Base-by-base conservation (phyloP, 2,797 vertebrate species). In the Todus mexicanus region DNA sequence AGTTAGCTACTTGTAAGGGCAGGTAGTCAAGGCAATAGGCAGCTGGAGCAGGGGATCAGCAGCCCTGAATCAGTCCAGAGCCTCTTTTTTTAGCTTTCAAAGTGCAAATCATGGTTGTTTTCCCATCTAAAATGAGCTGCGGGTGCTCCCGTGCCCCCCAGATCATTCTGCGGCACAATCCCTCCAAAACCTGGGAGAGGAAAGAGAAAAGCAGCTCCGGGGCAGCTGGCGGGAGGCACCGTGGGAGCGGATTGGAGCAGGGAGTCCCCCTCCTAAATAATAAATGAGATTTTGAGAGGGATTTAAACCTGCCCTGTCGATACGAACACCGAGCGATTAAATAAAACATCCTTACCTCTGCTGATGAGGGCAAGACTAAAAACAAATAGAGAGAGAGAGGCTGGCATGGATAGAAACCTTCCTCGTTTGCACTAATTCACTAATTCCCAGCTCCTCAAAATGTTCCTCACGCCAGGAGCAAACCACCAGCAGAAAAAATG, bases 81-180 rank as follows among this genome's bases (percentile, higher is more conserved):
- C 10, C 21, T 60, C 38, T 35, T 27, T 31, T 43, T 56, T 40
- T 31, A 45, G 20, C 51, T 85, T 73, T 37, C 8, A 15, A 64
- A 66, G 7, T 10, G 5, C 29, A 83, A 90, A 83, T 47, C n/a
- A 31, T 9, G 2, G 12, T 71, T 68, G 40, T 40, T 90, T 84
- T 16, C 31, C 21, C 37, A 21, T 9, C 13, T 15, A 26, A 76
- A 90, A 77, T 6, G 64, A 4, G 4, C 31, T 0, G 2, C 17
- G 31, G 63, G 40, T 19, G 13, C 43, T 80, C 29, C 51, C 17
- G 40, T 80, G 40, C 4, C 40, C 33, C 27, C 13, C 8, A 21
- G 13, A 5, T 54, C 3, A 1, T 51, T 51, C 29, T 1, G 0
- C 0, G 1, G 19, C 5, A 1, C 1, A 2, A 40, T 21, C 5